Percentiles rank a stretch among this genome's conserved stretches.
phyloP scores from a whole-genome alignment of 2,113 vertebrate genomes.

The Pao palembangensis region DNA sequence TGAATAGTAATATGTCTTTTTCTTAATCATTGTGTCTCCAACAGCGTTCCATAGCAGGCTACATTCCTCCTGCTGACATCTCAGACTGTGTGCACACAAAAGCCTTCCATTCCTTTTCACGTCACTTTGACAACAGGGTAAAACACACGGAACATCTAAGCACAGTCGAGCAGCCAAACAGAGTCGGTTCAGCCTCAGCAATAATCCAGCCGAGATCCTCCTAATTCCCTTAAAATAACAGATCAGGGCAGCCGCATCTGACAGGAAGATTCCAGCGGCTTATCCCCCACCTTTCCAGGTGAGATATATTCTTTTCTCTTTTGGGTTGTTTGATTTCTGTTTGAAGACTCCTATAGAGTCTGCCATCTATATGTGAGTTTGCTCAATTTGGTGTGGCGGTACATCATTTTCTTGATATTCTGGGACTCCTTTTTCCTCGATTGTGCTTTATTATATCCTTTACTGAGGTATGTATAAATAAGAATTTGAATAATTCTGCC shows the following conservation, averaged over 20 bases:
- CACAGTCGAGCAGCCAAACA: constrained; percentile 40
- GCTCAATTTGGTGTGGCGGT: too few species aligned
- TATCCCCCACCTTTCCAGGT: constrained; percentile 55
- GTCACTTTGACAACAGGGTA: constrained; percentile 63
- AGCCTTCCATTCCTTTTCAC: constrained; percentile 64
- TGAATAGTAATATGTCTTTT: constrained; percentile 60
- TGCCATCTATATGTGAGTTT: too few species aligned
- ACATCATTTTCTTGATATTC: too few species aligned
- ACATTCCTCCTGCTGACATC: constrained; percentile 52
- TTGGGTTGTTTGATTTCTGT: constrained; percentile 24
- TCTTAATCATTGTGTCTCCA: constrained; percentile 62
- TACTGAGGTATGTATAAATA: too few species aligned
- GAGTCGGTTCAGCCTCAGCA: constrained; percentile 55
- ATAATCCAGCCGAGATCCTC: constrained; percentile 62
- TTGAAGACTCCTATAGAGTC: constrained; percentile 3
- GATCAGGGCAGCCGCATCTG: constrained; percentile 59
- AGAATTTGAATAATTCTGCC: too few species aligned
- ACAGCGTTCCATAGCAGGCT: constrained; percentile 62
- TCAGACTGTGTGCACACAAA: constrained; percentile 64
- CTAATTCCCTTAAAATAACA: constrained; percentile 71
- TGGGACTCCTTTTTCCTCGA: too few species aligned
- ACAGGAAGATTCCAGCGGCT: constrained; percentile 60
- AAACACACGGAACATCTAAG: constrained; percentile 69
- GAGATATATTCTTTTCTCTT: constrained; percentile 27
- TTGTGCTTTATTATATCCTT: too few species aligned